Evolutionary conservation across 2,888 invertebrate species (phyloP).

Genomic region (Phyto melanocephala): DNA sequence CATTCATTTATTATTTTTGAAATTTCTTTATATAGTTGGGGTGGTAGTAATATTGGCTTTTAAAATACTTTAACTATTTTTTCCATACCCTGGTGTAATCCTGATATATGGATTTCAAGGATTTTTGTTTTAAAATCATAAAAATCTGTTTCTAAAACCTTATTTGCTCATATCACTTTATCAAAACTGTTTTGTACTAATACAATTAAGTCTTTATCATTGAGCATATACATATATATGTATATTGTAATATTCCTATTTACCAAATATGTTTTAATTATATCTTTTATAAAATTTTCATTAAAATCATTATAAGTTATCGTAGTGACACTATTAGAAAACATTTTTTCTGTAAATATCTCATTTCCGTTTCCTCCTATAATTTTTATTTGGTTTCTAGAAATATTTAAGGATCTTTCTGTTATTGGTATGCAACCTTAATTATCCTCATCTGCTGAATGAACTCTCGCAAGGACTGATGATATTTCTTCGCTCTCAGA

Average conservation of each 20-base stretch:
- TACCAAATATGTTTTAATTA: constrained; percentile 17
- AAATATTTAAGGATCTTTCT: background rate
- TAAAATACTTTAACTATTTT: constrained; percentile 19
- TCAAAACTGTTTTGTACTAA: constrained; percentile 4
- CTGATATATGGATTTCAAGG: background rate
- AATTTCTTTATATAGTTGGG: constrained; percentile 19
- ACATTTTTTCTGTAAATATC: background rate
- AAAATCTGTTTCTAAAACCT: background rate
- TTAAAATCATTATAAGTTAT: background rate
- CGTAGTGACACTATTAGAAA: background rate
- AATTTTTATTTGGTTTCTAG: background rate
- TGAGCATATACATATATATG: constrained; percentile 67
- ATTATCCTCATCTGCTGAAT: constrained; percentile 13
- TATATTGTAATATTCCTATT: constrained; percentile 5
- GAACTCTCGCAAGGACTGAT: background rate
- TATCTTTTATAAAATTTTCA: background rate
- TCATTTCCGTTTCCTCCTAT: background rate
- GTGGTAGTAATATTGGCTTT: too few species aligned
- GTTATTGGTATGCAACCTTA: background rate
- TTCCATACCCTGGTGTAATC: constrained; percentile 50
- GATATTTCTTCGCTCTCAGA: background rate
- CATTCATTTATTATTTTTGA: constrained; percentile 50
- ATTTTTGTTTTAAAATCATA: too few species aligned
- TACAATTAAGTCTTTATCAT: constrained; percentile 66
- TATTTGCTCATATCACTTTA: constrained; percentile 1